Evolutionary conservation across 2,888 invertebrate genomes (phyloP), one percentile per base, ranked within the genome.

Genomic region (Norana najaformis): DNA sequence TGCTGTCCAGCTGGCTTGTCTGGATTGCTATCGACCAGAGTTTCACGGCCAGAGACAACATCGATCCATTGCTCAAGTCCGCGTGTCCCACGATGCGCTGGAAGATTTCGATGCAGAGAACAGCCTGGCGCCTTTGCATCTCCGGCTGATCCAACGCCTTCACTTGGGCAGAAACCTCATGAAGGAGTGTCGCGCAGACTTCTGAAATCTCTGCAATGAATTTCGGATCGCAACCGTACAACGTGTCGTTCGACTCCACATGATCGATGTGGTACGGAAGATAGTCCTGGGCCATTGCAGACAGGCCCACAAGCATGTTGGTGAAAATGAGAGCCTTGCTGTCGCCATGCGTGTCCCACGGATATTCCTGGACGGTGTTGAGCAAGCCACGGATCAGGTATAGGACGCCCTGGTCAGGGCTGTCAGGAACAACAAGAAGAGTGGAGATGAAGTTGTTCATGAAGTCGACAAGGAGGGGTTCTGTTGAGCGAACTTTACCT

Each of bases 191-290:
- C 41, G 92, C 90, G 88, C 93, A 93, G 89, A 94, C 92, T 34
- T 92, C 92, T 93, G 97, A 96, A 2, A 98, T 96, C 95, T 97
- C 97, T 5, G 95, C 95, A 89, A 98, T 95, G 94, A 98, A 98
- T 95, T 98, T 97, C 30, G 96, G 96, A 95, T 98, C 98, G 23
- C 97, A 96, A 16, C 98, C 98, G 94, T 98, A 99, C 83, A 99
- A 95, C 90, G 97, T 96, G 95, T 99, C 98, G 94, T 99, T 99
- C 6, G 98, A 98, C 93, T 98, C 97, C 91, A 98, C 98, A 96
- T 96, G 93, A 93, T 91, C 97, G 90, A 98, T 96, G 93, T 97
- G 97, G 95, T 98, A 98, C 0, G 97, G 96, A 95, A 97, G 98
- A 89, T 95, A 96, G 92, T 98, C 97, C 94, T 98, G 97, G 30